Conservation (phyloP, 2,888 invertebrate species). For the Rhynchonema sp. region DNA sequence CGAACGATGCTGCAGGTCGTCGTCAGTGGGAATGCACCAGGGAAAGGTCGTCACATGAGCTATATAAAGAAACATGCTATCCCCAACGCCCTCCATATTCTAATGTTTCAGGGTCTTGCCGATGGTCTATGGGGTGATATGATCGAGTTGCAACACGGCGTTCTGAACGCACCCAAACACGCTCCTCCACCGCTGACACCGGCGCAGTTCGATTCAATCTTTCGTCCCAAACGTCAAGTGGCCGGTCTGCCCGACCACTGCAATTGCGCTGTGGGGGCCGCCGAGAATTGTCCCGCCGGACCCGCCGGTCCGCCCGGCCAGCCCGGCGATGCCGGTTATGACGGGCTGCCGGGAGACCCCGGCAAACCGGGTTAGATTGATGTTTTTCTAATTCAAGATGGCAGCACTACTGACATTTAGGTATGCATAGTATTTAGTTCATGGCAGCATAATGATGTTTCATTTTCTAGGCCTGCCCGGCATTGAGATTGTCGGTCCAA, state of each 20-base stretch:
- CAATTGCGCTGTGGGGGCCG: not conserved
- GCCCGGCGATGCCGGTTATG: slow-evolving; percentile 7
- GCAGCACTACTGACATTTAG: too few relatives aligned
- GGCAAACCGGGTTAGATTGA: slow-evolving; percentile 14
- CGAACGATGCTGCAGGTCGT: too few relatives aligned
- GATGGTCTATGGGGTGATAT: not conserved
- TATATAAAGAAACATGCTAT: too few relatives aligned
- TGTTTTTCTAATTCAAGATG: not conserved
- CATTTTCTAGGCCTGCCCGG: too few relatives aligned
- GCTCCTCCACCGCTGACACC: not conserved
- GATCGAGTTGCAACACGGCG: not conserved
- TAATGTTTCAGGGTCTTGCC: not conserved
- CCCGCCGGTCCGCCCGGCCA: slow-evolving; percentile 11
- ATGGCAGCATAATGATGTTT: too few relatives aligned
- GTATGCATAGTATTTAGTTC: too few relatives aligned
- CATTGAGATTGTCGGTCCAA: too few relatives aligned
- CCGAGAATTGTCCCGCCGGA: slow-evolving; percentile 6
- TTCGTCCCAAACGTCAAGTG: not conserved
- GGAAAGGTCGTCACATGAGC: too few relatives aligned
- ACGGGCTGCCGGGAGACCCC: slow-evolving; percentile 13
- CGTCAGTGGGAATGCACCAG: too few relatives aligned
- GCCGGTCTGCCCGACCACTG: not conserved
- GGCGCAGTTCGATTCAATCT: not conserved
- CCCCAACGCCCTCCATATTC: too few relatives aligned
- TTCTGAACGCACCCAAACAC: not conserved